Evolutionary conservation across 2,888 invertebrate species (phyloP), one percentile per base, ranked within the genome.

Genomic region (Ecliptopera silaceata): DNA sequence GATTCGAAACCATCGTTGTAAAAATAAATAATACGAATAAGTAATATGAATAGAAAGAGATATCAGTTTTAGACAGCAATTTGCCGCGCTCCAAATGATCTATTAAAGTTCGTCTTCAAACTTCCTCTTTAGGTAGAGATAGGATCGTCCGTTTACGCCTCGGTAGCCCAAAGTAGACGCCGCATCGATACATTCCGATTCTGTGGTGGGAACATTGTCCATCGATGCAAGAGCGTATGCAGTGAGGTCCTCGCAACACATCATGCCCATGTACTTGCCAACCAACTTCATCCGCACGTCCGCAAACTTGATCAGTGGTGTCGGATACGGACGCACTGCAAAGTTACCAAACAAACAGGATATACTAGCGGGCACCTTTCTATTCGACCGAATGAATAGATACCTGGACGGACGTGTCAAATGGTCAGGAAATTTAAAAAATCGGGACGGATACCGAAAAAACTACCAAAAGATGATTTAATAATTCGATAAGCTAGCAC

Each of bases 171-270:
- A 65, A 20, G 61, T 63, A 4, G 64, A 61, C 0, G 85, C 84
- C 0, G 74, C 75, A 8, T 55, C 38, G 29, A 63, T 54, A 59
- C 87, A 86, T 13, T 69, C 71, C n/a, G 66, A 66, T 60, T 88
- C 83, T 0, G 80, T 82, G 4, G 59, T 56, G 0, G 87, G 88
- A 50, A 87, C 45, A 45, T 82, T 75, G 32, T 75, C 70, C 10
- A 77, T 54, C 41, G 80, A 72, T 5, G 78, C 74, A 32, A 88
- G 48, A 0, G 78, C 84, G 53, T 77, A 87, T 1, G 81, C 82
- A 4, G 85, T 81, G 18, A 77, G 50, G 43, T 87, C 86, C 59
- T 87, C 87, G 50, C 88, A 88, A 61, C 83, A 79, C 80, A 88
- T 85, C 82, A 88, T 83, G 26, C 79, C 87, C 45, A 88, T 61